A percentile compares a stretch with the other conserved stretches of the same genome.
These are phyloP conservation scores for Dinomys branickii DNA, from an alignment of 2,113 vertebrate genomes.

Conservation along the genomic window DNA sequence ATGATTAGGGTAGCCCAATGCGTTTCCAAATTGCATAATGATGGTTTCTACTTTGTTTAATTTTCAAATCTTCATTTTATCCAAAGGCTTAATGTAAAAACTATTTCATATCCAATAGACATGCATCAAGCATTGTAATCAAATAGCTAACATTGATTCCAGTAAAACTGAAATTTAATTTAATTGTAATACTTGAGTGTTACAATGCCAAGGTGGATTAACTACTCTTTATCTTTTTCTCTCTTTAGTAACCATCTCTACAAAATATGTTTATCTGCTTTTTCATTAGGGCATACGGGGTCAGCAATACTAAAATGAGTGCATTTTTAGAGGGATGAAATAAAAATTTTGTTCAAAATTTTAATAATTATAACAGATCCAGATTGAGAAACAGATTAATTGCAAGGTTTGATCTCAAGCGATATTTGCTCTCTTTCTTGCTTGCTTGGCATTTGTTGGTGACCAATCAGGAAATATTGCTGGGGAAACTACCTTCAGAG, in stretches of 20 bases:
- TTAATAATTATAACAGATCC: neutral
- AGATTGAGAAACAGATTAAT: neutral
- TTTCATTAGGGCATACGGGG: neutral
- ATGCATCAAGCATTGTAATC: neutral
- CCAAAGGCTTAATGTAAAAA: neutral
- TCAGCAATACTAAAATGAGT: conserved; percentile 10
- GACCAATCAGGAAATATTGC: neutral
- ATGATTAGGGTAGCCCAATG: conserved; percentile 16
- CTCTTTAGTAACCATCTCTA: neutral
- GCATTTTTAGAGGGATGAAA: neutral
- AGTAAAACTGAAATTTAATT: conserved; percentile 12
- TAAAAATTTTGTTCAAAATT: conserved; percentile 15
- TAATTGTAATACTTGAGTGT: too few species aligned
- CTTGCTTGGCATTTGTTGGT: neutral
- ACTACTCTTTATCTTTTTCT: neutral
- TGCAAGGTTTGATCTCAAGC: neutral
- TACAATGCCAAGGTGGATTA: neutral
- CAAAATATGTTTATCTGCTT: conserved; percentile 17
- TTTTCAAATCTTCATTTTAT: conserved; percentile 35
- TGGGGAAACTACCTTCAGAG: neutral
- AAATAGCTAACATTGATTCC: neutral
- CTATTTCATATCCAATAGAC: conserved; percentile 21
- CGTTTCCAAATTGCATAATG: conserved; percentile 28
- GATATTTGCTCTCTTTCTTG: neutral
- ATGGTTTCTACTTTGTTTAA: neutral